Evolutionary conservation across 1,140 invertebrate species (phyloP).

Genomic region (Lepidurus packardi): DNA sequence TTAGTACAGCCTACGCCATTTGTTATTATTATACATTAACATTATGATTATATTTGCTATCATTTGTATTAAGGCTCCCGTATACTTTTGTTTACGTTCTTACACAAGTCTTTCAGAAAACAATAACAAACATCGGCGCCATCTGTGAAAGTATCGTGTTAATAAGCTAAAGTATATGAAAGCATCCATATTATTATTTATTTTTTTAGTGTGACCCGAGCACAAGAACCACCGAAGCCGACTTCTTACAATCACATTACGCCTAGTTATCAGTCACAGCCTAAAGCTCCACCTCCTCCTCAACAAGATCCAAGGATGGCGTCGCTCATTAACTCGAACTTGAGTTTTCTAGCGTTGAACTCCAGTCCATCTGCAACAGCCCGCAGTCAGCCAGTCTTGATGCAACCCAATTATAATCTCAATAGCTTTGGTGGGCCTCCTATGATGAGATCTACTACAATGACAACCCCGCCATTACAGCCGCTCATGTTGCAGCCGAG

Average conservation of each 20-base stretch:
- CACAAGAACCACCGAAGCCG: neutral
- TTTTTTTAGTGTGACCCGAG: neutral
- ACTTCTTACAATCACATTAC: neutral
- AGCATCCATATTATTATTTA: no score
- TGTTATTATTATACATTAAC: no score
- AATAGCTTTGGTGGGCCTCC: neutral
- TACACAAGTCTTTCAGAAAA: no score
- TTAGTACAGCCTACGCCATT: no score
- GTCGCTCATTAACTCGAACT: neutral
- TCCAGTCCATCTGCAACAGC: neutral
- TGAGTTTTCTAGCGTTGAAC: neutral
- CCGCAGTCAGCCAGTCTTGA: neutral
- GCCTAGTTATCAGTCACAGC: neutral
- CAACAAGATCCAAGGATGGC: neutral
- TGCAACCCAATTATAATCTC: slow-evolving; percentile 12
- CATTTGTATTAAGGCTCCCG: no score
- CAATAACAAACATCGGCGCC: no score
- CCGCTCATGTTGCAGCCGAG: neutral
- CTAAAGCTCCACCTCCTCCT: neutral
- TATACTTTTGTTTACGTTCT: no score
- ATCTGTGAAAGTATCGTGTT: no score
- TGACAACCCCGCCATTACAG: neutral
- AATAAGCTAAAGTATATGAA: no score
- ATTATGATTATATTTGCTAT: no score
- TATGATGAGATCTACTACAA: neutral